phyloP scores from a whole-genome alignment of 2,888 invertebrate species.

The Nymphalis c-album region DNA sequence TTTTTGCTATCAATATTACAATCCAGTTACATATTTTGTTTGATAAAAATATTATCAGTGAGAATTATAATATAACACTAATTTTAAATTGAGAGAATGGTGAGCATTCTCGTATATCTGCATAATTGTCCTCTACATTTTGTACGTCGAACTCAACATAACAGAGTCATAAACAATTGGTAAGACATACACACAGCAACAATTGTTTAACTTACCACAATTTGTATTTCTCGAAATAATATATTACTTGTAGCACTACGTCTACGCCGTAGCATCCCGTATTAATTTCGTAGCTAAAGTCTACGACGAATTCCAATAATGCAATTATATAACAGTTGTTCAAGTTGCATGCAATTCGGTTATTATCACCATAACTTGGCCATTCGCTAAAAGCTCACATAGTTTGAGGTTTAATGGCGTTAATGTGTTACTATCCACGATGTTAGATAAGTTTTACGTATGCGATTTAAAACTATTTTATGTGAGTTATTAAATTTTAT shows the following conservation, averaged over 20 bases:
- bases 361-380: conserved; percentile 40
- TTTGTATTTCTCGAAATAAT: conserved; percentile 27
- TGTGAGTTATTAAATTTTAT: neutral
- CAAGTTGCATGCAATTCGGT: conserved; percentile 39
- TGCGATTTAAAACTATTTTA: conserved; percentile 14
- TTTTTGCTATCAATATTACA: too few species aligned
- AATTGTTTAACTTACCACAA: conserved; percentile 12
- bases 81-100: too few species aligned
- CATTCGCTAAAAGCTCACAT: conserved; percentile 38
- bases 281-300: conserved; percentile 33
- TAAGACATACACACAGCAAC: conserved; percentile 4
- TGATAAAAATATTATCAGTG: too few species aligned
- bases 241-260: conserved; percentile 26
- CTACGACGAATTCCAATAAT: conserved; percentile 39
- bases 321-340: conserved; percentile 37
- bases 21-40: too few species aligned
- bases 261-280: conserved; percentile 23
- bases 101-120: neutral
- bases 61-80: too few species aligned
- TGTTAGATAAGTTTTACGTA: conserved; percentile 18
- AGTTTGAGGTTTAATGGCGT: conserved; percentile 36
- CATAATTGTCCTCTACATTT: neutral
- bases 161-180: neutral
- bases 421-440: conserved; percentile 30
- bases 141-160: neutral